These are phyloP conservation scores for Colletes latitarsis DNA, from an alignment of 1,140 invertebrate species.

Conservation along the genomic window DNA sequence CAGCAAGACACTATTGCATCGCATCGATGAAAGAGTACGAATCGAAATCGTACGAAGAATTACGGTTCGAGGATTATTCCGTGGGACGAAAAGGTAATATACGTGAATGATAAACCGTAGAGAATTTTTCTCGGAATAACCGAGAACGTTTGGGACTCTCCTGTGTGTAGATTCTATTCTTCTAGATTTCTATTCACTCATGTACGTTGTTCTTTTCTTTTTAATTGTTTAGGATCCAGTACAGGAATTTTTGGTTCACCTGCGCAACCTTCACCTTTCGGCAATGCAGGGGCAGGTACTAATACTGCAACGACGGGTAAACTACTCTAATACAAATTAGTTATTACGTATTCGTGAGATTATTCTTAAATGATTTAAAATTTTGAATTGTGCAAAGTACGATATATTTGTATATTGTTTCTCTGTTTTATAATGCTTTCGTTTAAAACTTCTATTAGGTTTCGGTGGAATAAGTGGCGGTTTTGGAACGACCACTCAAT, in stretches of 20 bases:
- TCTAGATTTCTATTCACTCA: constrained; percentile 9
- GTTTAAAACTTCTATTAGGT: constrained; percentile 47
- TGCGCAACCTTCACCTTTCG: constrained; percentile 81
- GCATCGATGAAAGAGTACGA: constrained; percentile 99
- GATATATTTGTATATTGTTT: background rate
- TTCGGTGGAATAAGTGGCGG: constrained; percentile 81
- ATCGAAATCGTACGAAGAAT: constrained; percentile 95
- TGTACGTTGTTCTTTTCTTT: background rate
- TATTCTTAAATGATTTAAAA: background rate
- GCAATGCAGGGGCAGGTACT: constrained; percentile 72
- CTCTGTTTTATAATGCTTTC: background rate
- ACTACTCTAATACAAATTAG: constrained; percentile 21
- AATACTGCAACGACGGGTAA: constrained; percentile 75
- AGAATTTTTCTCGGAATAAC: too few species aligned
- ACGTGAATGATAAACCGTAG: background rate
- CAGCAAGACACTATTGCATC: constrained; percentile 96
- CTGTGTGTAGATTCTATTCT: too few species aligned
- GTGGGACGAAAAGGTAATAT: constrained; percentile 90
- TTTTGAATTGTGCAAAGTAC: background rate
- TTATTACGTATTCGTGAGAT: constrained; percentile 4
- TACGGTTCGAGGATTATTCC: constrained; percentile 95
- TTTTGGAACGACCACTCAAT: constrained; percentile 81
- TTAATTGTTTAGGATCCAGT: constrained; percentile 70
- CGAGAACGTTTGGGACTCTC: too few species aligned
- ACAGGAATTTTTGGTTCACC: constrained; percentile 82